These are phyloP conservation scores for Campaea margaritaria DNA, from an alignment of 2,888 invertebrate species.

Conservation along the genomic window DNA sequence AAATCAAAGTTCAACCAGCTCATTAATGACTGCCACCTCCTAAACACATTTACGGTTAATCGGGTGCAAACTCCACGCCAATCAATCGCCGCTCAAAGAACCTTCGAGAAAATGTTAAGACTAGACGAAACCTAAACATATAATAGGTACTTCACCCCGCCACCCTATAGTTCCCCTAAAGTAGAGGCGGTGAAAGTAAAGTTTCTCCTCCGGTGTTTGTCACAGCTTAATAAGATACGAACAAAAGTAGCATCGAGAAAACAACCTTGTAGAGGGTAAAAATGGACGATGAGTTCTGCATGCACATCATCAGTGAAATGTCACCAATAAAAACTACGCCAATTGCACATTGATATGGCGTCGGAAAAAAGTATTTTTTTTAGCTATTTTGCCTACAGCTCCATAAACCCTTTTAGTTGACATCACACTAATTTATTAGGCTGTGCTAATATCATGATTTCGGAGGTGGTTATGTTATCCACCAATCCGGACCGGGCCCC, in stretches of 20 bases:
- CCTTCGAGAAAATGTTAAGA: conserved; percentile 7
- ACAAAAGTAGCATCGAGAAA: conserved; percentile 16
- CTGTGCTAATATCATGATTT: too few relatives aligned
- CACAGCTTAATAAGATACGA: conserved; percentile 31
- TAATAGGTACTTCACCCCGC: background rate
- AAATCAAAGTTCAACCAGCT: too few relatives aligned
- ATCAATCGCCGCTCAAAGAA: conserved; percentile 1
- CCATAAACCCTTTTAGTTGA: too few relatives aligned
- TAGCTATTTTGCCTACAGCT: too few relatives aligned
- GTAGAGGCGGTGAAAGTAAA: conserved; percentile 19
- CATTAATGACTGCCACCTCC: too few relatives aligned
- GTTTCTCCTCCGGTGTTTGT: conserved; percentile 16
- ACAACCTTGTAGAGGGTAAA: background rate
- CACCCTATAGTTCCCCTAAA: background rate
- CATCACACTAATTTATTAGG: too few relatives aligned
- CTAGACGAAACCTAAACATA: conserved; percentile 23
- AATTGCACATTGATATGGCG: background rate
- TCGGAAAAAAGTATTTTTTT: too few relatives aligned
- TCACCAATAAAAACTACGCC: background rate
- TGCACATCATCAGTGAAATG: conserved; percentile 14
- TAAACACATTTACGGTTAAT: too few relatives aligned
- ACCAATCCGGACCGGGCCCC: too few relatives aligned
- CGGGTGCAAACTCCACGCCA: background rate
- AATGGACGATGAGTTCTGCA: background rate
- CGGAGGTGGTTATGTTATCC: too few relatives aligned